A percentile compares a stretch with the other conserved stretches of the same genome.
Conservation (phyloP, 2,888 invertebrate species). For the Aricia artaxerxes region DNA sequence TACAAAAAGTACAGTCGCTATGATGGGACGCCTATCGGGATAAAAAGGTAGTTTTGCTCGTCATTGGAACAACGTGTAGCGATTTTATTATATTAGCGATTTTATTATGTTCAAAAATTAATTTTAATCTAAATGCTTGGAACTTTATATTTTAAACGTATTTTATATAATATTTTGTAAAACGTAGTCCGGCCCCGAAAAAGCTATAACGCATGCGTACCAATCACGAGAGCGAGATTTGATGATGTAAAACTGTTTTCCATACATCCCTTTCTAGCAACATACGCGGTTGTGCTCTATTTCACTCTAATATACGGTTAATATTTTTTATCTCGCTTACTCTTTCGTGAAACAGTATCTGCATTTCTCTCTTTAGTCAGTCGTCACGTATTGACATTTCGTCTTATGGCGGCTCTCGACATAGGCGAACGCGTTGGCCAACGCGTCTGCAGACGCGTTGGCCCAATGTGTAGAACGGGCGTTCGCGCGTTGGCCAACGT, state of each 20-base stretch:
- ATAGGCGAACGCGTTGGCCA: too few species aligned
- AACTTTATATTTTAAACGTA: background rate
- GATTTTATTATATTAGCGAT: too few species aligned
- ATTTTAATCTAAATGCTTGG: too few species aligned
- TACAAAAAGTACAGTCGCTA: too few species aligned
- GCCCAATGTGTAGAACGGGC: too few species aligned
- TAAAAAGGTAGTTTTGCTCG: too few species aligned
- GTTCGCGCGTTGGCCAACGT: too few species aligned
- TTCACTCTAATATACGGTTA: constrained; percentile 55
- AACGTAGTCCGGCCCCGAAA: constrained; percentile 50
- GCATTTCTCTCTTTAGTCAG: constrained; percentile 49
- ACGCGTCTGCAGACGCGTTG: too few species aligned
- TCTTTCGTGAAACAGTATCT: constrained; percentile 33
- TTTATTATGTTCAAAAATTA: too few species aligned
- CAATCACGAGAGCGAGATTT: constrained; percentile 60
- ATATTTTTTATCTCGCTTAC: constrained; percentile 47
- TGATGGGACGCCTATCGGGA: too few species aligned
- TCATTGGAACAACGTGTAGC: too few species aligned
- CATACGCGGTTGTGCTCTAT: constrained; percentile 43
- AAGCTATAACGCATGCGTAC: constrained; percentile 74
- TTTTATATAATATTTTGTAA: background rate
- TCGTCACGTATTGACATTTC: constrained; percentile 46
- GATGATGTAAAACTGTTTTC: constrained; percentile 59
- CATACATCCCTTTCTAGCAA: constrained; percentile 54
- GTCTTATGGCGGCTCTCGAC: too few species aligned